Evolutionary conservation across 2,797 vertebrate genomes (phyloP).

Genomic region (Coccyzus lansbergi): DNA sequence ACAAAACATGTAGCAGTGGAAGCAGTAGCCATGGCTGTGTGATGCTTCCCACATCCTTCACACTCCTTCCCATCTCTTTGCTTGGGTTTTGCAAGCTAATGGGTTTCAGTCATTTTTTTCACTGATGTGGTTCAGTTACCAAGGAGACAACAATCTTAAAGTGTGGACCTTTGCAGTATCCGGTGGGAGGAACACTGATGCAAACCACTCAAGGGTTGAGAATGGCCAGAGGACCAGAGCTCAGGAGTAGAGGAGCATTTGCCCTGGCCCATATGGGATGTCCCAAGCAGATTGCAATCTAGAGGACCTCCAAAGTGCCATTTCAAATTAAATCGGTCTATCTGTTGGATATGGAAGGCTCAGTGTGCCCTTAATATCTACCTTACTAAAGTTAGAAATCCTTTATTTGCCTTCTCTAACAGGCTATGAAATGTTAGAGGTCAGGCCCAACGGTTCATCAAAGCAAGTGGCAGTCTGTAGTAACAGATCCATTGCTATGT

Average conservation of each 20-base stretch:
- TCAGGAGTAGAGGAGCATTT: not conserved
- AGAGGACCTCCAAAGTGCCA: not conserved
- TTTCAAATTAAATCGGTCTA: not conserved
- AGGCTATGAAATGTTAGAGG: not conserved
- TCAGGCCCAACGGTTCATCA: not conserved
- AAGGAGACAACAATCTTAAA: constrained; percentile 26
- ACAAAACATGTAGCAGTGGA: not conserved
- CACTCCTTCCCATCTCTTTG: not conserved
- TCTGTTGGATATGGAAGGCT: not conserved
- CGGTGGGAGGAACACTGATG: not conserved
- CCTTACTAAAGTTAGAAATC: not conserved
- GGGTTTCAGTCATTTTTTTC: not conserved
- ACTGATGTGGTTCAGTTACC: constrained; percentile 7
- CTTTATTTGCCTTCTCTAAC: not conserved
- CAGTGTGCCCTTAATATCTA: not conserved
- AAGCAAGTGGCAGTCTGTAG: not conserved
- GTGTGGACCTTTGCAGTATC: not conserved
- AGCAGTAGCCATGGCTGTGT: not conserved
- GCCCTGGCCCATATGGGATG: not conserved
- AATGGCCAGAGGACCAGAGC: not conserved
- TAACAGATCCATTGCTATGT: not conserved
- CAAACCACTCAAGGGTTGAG: not conserved
- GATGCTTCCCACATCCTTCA: not conserved
- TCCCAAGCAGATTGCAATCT: not conserved
- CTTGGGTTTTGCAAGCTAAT: not conserved